A percentile compares a stretch with the other conserved stretches of the same genome.
Evolutionary conservation across 2,113 vertebrate genomes (phyloP).

Genomic region (Megalops atlanticus): DNA sequence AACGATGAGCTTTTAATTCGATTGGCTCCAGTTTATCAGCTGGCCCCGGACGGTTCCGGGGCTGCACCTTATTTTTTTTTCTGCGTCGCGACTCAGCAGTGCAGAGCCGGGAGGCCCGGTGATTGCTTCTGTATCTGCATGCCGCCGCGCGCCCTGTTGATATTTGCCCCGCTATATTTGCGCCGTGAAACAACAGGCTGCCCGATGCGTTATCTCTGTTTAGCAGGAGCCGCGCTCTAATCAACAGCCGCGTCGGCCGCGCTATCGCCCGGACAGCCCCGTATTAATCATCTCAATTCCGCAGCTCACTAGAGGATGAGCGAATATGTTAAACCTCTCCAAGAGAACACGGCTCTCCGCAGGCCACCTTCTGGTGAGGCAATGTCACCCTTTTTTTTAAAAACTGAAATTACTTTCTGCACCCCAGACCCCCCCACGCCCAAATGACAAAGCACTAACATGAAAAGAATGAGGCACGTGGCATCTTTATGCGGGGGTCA

Average conservation of each 20-base stretch:
- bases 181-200: slow-evolving; percentile 15
- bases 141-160: neutral
- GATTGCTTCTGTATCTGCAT: neutral
- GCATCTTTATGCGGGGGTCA: neutral
- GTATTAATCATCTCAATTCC: slow-evolving; percentile 29
- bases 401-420: neutral
- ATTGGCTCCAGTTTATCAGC: slow-evolving; percentile 43
- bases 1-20: slow-evolving; percentile 36
- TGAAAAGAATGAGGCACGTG: neutral
- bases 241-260: slow-evolving; percentile 24
- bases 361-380: neutral
- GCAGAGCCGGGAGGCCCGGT: neutral
- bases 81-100: neutral
- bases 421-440: neutral
- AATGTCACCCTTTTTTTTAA: neutral
- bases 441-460: neutral
- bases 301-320: slow-evolving; percentile 13
- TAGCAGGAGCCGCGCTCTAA: slow-evolving; percentile 27
- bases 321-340: neutral
- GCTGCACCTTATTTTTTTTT: neutral
- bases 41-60: neutral
- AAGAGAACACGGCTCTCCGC: neutral
- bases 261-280: slow-evolving; percentile 28
- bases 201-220: slow-evolving; percentile 23
- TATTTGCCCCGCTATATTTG: neutral